Conservation (phyloP, 35 echinoderm and acorn worm species). For the Ptychodera flava region DNA sequence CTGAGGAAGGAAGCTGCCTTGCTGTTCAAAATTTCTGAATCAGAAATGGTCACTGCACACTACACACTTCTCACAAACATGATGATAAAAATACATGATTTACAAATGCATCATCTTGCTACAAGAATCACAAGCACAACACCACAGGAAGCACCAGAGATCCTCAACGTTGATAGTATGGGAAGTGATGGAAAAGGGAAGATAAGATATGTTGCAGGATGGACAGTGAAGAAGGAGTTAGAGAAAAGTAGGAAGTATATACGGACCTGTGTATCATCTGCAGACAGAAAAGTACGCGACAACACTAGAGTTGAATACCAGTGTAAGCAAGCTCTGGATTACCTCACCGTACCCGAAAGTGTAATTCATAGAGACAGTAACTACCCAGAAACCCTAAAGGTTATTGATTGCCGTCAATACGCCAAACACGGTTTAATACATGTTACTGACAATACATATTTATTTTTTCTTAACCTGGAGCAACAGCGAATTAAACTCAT, state of each 20-base stretch:
- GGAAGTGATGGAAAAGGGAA: too few relatives aligned
- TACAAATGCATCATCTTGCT: background rate
- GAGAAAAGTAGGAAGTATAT: background rate
- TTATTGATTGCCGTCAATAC: background rate
- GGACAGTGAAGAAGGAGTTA: background rate
- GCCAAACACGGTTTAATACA: background rate
- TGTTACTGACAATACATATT: background rate
- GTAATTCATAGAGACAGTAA: background rate
- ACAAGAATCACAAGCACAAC: background rate
- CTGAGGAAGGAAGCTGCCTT: background rate
- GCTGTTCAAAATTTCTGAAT: background rate
- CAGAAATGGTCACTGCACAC: background rate
- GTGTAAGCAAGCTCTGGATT: background rate
- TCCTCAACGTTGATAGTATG: background rate
- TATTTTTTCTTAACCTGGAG: background rate
- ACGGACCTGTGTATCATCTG: background rate
- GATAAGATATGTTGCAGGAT: background rate
- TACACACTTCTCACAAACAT: background rate
- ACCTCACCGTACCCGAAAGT: background rate
- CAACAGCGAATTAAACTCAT: too few relatives aligned
- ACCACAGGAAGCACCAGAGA: background rate
- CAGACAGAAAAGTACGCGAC: background rate
- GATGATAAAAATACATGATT: background rate
- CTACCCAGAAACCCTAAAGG: background rate
- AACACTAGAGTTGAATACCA: background rate